A percentile compares a stretch with the other conserved stretches of the same genome.
These are phyloP conservation scores for Apis laboriosa DNA, from an alignment of 1,140 invertebrate genomes.

Conservation along the genomic window DNA sequence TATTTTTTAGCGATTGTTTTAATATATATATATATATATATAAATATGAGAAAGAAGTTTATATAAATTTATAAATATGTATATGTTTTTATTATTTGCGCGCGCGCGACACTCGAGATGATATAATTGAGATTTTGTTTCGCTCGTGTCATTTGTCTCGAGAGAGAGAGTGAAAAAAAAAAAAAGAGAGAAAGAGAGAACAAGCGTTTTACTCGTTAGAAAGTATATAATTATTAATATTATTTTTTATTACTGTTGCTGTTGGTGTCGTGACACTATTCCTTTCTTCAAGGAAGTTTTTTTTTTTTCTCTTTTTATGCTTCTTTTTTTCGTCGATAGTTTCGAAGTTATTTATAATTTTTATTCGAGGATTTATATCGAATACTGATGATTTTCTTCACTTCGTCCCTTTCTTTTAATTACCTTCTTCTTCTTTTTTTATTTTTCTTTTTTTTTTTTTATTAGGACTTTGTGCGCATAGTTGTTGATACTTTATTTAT, in stretches of 20 bases:
- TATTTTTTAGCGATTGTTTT: slow-evolving; percentile 76
- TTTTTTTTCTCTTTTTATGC: background rate
- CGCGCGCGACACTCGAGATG: slow-evolving; percentile 24
- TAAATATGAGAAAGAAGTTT: slow-evolving; percentile 39
- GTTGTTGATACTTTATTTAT: slow-evolving; percentile 48
- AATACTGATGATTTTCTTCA: background rate
- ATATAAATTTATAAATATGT: slow-evolving; percentile 53
- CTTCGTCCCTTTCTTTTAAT: background rate
- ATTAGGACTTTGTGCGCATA: background rate
- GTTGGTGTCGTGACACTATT: slow-evolving; percentile 28
- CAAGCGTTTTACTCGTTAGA: slow-evolving; percentile 29
- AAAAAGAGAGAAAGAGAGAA: no score
- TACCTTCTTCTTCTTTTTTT: background rate
- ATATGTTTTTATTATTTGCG: slow-evolving; percentile 57
- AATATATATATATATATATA: slow-evolving; percentile 68
- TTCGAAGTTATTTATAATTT: slow-evolving; percentile 30
- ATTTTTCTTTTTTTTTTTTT: background rate
- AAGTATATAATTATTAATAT: slow-evolving; percentile 28
- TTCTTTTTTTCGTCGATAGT: slow-evolving; percentile 17
- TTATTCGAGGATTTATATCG: slow-evolving; percentile 17
- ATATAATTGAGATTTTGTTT: slow-evolving; percentile 23
- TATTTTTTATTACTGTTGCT: slow-evolving; percentile 37
- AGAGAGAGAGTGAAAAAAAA: background rate
- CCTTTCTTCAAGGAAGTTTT: background rate
- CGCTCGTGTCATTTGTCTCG: slow-evolving; percentile 22